Evolutionary conservation across 23 tunicate genomes (phyloP), one percentile per base, ranked within the genome.

Genomic region (Styela clava): DNA sequence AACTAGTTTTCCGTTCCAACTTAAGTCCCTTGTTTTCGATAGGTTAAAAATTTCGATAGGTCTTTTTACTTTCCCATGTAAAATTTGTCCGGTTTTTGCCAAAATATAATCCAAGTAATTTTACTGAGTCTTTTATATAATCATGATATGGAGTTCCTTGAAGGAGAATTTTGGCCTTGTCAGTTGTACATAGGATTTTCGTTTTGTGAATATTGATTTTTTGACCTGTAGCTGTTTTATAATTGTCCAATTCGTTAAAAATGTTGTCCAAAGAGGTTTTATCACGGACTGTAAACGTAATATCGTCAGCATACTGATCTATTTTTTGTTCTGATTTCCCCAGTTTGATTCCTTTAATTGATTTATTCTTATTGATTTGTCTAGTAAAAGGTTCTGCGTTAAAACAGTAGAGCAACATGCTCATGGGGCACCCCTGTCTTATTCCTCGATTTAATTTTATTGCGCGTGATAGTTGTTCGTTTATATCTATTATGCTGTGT

Each of bases 221-320:
- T 72, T 73, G 79, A 2, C 86, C 79, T 1, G 70, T 36, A 19
- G 68, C 86, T 2, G 1, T 18, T 31, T 83, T 27, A 29, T 24
- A 83, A 1, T 70, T 34, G 1, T 27, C 2, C 33, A 83, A 35
- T 26, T 25, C 22, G n/a, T 24, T 28, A 9, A 72, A 44, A 24
- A 83, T 30, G 33, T 71, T 56, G n/a, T 31, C 22, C 24, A 83
- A 25, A 1, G 69, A 73, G 22, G 30, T 22, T 30, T 16, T 28
- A 27, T 83, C 79, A 2, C 21, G 3, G 2, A 73, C 35, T n/a
- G 63, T 1, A 32, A 72, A 35, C 27, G 79, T 73, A 1, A 73
- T n/a, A 24, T 83, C 86, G 37, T 83, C 86, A 3, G 86, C 86
- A 30, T 79, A 83, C 28, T 83, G 86, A 19, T 72, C 68, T 2